Conservation (phyloP, 2,113 vertebrate species). For the Labeo rohita region DNA sequence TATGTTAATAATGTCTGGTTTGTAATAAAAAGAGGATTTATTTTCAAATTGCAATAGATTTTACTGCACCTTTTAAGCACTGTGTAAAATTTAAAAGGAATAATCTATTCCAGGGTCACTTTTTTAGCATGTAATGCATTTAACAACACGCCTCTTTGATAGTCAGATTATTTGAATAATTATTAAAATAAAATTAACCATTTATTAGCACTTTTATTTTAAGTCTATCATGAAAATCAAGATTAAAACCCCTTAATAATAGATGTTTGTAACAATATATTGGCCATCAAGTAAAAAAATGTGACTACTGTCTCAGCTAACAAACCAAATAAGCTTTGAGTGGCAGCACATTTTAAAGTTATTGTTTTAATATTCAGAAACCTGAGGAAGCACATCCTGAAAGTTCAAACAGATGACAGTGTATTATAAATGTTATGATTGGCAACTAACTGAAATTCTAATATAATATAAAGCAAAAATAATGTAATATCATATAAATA, state of each 20-base stretch:
- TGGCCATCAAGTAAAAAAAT: not conserved
- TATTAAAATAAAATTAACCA: not conserved
- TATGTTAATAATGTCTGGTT: not conserved
- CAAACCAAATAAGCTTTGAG: not conserved
- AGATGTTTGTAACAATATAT: not conserved
- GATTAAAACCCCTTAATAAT: not conserved
- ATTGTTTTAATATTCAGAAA: not conserved
- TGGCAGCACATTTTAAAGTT: not conserved
- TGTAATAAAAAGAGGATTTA: not conserved
- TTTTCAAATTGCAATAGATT: not conserved
- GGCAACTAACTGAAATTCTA: no score
- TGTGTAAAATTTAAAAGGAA: not conserved
- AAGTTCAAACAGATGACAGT: not conserved
- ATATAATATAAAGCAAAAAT: no score
- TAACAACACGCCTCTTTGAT: not conserved
- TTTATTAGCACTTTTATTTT: not conserved
- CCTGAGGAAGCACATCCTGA: not conserved
- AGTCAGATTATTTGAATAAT: not conserved
- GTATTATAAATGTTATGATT: no score
- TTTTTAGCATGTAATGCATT: not conserved
- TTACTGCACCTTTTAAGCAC: not conserved
- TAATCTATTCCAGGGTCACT: not conserved
- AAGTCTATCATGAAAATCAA: not conserved
- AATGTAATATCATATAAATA: no score
- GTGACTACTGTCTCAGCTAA: not conserved